Conservation (phyloP, 2,797 vertebrate species). For the Sphenodon punctatus region DNA sequence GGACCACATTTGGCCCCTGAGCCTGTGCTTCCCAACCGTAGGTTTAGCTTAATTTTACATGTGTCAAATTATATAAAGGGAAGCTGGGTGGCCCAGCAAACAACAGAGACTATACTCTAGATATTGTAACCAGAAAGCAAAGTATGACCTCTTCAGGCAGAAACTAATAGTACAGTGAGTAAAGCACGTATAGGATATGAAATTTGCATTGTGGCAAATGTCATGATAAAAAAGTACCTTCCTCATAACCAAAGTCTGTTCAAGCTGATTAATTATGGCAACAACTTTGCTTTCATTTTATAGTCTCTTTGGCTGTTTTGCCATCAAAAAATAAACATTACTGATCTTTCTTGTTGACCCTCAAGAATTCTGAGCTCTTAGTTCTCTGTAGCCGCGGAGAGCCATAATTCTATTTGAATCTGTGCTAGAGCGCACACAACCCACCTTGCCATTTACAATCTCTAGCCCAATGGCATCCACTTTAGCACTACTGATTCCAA, state of each 20-base stretch:
- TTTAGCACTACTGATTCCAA: constrained; percentile 92
- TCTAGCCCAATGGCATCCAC: constrained; percentile 93
- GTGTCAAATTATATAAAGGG: neutral
- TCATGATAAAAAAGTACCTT: neutral
- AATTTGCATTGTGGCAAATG: neutral
- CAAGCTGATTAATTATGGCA: neutral
- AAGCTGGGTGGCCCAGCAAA: neutral
- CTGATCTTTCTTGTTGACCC: neutral
- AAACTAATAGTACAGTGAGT: neutral
- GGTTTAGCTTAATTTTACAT: neutral
- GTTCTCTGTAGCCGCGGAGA: too few relatives aligned
- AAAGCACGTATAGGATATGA: neutral
- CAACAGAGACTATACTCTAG: neutral
- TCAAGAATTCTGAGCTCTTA: neutral
- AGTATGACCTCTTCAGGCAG: neutral
- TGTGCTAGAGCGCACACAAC: constrained; percentile 1
- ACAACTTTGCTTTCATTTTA: neutral
- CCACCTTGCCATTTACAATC: constrained; percentile 88
- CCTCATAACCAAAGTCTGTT: neutral
- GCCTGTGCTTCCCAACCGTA: too few relatives aligned
- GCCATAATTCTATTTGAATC: too few relatives aligned
- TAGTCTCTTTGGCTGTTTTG: neutral
- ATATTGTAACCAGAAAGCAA: neutral
- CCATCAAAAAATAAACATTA: neutral
- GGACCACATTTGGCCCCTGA: too few relatives aligned